Conservation (phyloP, 2,797 vertebrate genomes). For the Schizopygopsis malacanthus region DNA sequence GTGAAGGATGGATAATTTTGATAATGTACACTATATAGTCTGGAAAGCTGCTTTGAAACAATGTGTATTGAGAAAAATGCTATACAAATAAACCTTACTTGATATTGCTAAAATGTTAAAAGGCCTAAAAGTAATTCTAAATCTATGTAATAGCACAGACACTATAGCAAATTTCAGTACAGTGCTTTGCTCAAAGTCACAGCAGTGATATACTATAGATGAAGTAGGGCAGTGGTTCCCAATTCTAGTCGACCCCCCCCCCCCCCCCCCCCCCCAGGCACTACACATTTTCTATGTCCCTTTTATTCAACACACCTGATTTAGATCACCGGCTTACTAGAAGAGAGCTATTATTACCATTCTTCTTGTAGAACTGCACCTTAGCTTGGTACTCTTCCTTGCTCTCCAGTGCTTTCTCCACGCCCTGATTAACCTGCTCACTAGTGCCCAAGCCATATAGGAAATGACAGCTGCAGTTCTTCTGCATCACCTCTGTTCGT, state of each 20-base stretch:
- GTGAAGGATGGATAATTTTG: background rate
- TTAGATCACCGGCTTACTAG: background rate
- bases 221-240: background rate
- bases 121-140: background rate
- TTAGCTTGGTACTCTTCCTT: constrained; percentile 91
- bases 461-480: constrained; percentile 95
- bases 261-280: background rate
- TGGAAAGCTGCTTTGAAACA: background rate
- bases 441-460: constrained; percentile 90
- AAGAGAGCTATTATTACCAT: constrained; percentile 79
- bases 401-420: constrained; percentile 91
- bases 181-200: background rate
- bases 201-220: background rate
- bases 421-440: constrained; percentile 85
- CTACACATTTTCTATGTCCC: background rate
- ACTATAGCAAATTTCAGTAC: background rate
- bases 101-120: background rate
- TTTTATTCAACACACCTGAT: background rate
- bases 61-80: background rate
- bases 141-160: background rate
- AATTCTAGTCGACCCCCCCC: background rate
- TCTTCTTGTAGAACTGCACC: constrained; percentile 95
- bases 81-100: background rate
- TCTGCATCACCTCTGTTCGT: constrained; percentile 97
- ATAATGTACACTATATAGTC: background rate